Conservation (phyloP, 2,113 vertebrate species). For the Symphodus melops region DNA sequence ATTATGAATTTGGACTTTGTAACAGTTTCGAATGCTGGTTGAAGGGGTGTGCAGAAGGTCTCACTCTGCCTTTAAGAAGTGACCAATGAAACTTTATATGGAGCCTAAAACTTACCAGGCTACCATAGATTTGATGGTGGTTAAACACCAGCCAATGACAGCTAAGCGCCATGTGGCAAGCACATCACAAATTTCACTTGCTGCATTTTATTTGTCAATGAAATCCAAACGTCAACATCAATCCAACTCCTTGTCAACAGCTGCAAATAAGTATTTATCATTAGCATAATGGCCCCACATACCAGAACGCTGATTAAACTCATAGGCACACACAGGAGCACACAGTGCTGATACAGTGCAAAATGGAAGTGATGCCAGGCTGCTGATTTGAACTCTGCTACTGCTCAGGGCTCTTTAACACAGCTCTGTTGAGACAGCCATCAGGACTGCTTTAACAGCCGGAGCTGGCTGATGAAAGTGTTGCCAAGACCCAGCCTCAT, state of each 20-base stretch:
- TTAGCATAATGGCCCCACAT: slow-evolving; percentile 64
- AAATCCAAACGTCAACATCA: slow-evolving; percentile 52
- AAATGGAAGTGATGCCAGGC: slow-evolving; percentile 51
- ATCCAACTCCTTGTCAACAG: slow-evolving; percentile 52
- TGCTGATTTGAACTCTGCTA: slow-evolving; percentile 63
- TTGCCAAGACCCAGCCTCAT: slow-evolving; percentile 62
- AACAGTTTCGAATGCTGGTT: neutral
- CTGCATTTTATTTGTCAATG: slow-evolving; percentile 45
- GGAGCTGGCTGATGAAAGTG: slow-evolving; percentile 67
- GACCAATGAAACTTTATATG: slow-evolving; percentile 23
- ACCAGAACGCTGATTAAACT: slow-evolving; percentile 65
- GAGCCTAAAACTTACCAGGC: slow-evolving; percentile 4
- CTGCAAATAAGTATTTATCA: slow-evolving; percentile 61
- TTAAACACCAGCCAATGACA: slow-evolving; percentile 4
- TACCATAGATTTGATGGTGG: neutral
- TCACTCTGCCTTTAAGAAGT: slow-evolving; percentile 4
- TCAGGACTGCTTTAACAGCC: slow-evolving; percentile 59
- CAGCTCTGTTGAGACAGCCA: slow-evolving; percentile 62
- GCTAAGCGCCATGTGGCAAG: neutral
- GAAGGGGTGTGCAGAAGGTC: neutral
- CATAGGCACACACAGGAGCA: slow-evolving; percentile 54
- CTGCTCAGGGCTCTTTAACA: slow-evolving; percentile 57
- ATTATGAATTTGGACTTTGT: slow-evolving; percentile 10
- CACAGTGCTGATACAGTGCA: slow-evolving; percentile 53
- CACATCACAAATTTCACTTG: slow-evolving; percentile 30